Conservation (phyloP, 2,113 vertebrate species). For the Xiphias gladius region DNA sequence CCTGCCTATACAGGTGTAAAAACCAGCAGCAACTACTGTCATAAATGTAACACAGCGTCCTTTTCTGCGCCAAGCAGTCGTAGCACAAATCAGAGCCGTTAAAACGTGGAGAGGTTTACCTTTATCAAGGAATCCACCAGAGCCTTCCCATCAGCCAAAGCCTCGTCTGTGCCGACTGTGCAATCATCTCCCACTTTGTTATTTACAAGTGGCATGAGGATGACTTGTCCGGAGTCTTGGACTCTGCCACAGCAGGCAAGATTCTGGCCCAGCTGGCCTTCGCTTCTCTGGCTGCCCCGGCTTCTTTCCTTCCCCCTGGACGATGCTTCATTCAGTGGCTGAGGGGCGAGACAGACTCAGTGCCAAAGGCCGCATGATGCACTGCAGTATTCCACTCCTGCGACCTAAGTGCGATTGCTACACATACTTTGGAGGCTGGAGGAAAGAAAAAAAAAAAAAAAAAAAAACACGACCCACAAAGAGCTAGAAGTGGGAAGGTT, state of each 20-base stretch:
- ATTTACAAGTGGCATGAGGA: slow-evolving; percentile 82
- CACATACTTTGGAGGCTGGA: slow-evolving; percentile 34
- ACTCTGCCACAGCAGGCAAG: slow-evolving; percentile 69
- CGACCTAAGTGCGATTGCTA: background rate
- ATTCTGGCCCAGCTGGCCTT: slow-evolving; percentile 59
- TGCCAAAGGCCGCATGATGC: slow-evolving; percentile 45
- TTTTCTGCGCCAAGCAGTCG: background rate
- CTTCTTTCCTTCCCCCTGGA: slow-evolving; percentile 46
- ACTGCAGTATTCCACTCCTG: slow-evolving; percentile 2
- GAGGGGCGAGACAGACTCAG: slow-evolving; percentile 39
- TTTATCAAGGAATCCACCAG: slow-evolving; percentile 83
- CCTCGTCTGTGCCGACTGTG: slow-evolving; percentile 62
- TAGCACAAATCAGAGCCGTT: background rate
- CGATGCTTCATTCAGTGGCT: slow-evolving; percentile 70
- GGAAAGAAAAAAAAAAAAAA: background rate
- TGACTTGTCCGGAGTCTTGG: slow-evolving; percentile 56
- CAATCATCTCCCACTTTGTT: slow-evolving; percentile 83
- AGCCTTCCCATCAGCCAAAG: slow-evolving; percentile 73
- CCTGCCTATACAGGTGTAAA: background rate
- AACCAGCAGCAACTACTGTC: too few relatives aligned
- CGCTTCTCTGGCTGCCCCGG: slow-evolving; percentile 52
- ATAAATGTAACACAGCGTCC: too few relatives aligned
- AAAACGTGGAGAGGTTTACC: slow-evolving; percentile 66
- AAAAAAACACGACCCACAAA: slow-evolving; percentile 1
- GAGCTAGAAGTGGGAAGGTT: slow-evolving; percentile 25